Base-by-base conservation (phyloP, 2,888 invertebrate species). In the Leptinotarsa juncta region DNA sequence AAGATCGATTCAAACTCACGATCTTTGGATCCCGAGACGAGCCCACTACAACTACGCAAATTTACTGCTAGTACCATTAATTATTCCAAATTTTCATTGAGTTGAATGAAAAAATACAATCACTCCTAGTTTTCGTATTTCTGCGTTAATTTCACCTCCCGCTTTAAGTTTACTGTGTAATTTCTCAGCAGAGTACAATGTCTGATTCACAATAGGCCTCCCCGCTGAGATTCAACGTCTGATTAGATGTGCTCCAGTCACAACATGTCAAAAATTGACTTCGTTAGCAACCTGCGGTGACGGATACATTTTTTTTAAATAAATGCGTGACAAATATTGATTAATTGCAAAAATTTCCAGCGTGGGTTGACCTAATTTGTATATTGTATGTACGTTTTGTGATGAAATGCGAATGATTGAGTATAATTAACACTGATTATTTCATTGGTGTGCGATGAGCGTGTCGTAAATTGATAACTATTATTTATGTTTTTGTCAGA, bases 251-350 rank as follows among this genome's bases (percentile, higher is more conserved):
- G 75, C 77, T 80, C 75, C 71, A 78, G 76, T 76, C 76, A 71
- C 76, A 71, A 78, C 74, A 71, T 76, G 72, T 76, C 79, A 79
- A 78, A 81, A 81, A 80, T 80, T 78, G 77, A 76, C 76, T 79
- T 80, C 76, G 78, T 81, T 80, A 80, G 75, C 73, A 65, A 71
- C 76, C 77, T 72, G 78, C 74, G 78, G 79, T 73, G 78, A 72
- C 68, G 73, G 76, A 75, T 79, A 77, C 76, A 75, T 75, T 79
- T 79, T 79, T 79, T 77, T 70, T 65, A 55, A 69, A 60, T 73
- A 77, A 73, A 69, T 70, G 72, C 76, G 69, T 75, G 75, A 75
- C 78, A 78, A 79, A 81, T 80, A 80, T 80, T 81, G 81, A 81
- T 78, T 79, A 76, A 80, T 79, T 57, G 73, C 65, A 67, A 70